phyloP scores from a whole-genome alignment of 2,797 vertebrate genomes.

The Platalea minor region DNA sequence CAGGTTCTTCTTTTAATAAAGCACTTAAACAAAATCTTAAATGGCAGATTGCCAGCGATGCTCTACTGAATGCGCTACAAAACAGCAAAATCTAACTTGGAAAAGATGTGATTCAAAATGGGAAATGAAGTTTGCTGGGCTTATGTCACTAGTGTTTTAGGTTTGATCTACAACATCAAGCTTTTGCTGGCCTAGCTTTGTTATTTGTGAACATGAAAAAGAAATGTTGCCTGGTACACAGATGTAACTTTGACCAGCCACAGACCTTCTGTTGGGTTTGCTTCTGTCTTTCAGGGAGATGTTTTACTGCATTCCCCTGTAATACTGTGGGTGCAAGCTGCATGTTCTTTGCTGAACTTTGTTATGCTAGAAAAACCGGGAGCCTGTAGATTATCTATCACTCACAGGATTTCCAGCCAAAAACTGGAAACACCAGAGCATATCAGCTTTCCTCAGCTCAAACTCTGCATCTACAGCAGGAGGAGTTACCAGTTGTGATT shows the following conservation, averaged over 20 bases:
- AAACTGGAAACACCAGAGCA: not conserved
- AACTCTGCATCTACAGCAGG: not conserved
- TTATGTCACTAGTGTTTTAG: not conserved
- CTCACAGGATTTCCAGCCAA: not conserved
- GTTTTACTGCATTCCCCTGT: not conserved
- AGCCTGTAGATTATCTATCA: not conserved
- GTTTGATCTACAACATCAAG: not conserved
- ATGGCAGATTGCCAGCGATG: not conserved
- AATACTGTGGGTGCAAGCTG: not conserved
- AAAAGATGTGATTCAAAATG: not conserved
- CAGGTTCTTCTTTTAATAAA: not conserved
- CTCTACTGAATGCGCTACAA: not conserved
- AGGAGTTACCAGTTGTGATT: constrained; percentile 19
- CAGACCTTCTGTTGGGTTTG: not conserved
- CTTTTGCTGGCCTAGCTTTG: not conserved
- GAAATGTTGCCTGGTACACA: not conserved
- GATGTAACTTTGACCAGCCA: not conserved
- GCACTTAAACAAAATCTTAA: not conserved
- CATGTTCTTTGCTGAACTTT: not conserved
- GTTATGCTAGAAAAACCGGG: not conserved
- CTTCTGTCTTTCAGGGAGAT: not conserved
- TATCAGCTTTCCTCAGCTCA: not conserved
- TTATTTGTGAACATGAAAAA: not conserved
- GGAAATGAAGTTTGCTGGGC: not conserved
- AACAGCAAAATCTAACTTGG: not conserved